phyloP scores from a whole-genome alignment of 1,140 invertebrate species.

The Dysdera silvatica region DNA sequence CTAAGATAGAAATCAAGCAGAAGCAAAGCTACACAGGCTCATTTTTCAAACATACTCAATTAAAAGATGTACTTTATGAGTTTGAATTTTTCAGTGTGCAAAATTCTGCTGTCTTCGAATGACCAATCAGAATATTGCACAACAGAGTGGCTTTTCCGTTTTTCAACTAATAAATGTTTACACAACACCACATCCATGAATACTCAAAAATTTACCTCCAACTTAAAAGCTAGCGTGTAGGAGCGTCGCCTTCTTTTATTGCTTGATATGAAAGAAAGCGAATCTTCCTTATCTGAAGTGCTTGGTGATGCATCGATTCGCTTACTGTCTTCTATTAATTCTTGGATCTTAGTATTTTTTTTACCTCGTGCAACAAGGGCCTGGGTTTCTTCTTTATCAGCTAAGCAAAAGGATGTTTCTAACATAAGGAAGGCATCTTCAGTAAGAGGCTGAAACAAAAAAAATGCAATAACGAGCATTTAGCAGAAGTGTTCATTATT shows the following conservation, averaged over 20 bases:
- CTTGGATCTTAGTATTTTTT: slow-evolving; percentile 13
- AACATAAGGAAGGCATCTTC: slow-evolving; percentile 21
- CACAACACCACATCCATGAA: too few species aligned
- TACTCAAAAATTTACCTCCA: slow-evolving; percentile 23
- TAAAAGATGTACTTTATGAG: too few species aligned
- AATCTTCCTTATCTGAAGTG: slow-evolving; percentile 24
- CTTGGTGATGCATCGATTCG: slow-evolving; percentile 25
- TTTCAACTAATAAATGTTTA: too few species aligned
- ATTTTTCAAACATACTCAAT: too few species aligned
- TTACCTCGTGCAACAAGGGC: background rate
- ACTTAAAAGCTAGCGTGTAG: slow-evolving; percentile 30
- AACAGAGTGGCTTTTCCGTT: too few species aligned
- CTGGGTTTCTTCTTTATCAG: slow-evolving; percentile 19
- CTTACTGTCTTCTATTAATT: slow-evolving; percentile 17
- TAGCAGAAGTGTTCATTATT: too few species aligned
- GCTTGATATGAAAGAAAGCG: slow-evolving; percentile 22
- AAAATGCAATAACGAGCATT: background rate
- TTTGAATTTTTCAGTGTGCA: too few species aligned
- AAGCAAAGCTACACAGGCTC: too few species aligned
- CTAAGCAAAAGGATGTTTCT: slow-evolving; percentile 16
- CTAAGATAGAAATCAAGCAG: too few species aligned
- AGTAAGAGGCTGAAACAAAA: slow-evolving; percentile 14
- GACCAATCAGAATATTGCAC: too few species aligned
- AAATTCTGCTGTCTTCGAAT: too few species aligned
- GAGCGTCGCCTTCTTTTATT: slow-evolving; percentile 27